Evolutionary conservation across 1,140 invertebrate species (phyloP).

Genomic region (Sipha flava): DNA sequence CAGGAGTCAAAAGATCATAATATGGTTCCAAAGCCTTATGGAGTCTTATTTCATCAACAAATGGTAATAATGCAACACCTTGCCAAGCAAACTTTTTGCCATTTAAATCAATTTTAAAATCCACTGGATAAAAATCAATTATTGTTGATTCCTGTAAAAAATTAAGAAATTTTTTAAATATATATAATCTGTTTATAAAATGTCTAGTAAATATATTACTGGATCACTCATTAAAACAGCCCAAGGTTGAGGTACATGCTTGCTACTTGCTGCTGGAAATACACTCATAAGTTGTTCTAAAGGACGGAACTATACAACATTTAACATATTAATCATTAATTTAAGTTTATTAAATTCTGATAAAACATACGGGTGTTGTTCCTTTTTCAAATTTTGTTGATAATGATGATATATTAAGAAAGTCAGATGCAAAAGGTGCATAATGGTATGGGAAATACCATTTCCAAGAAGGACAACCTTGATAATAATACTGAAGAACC

Average conservation of each 20-base stretch:
- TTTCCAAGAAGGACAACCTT: conserved; percentile 98
- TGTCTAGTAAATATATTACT: conserved; percentile 46
- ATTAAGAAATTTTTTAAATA: conserved; percentile 5
- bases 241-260: conserved; percentile 89
- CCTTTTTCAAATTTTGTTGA: conserved; percentile 79
- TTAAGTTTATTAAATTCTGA: neutral
- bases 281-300: conserved; percentile 98
- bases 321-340: conserved; percentile 33
- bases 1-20: conserved; percentile 67
- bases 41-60: conserved; percentile 90
- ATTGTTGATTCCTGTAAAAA: conserved; percentile 74
- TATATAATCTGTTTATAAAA: neutral
- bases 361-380: conserved; percentile 67
- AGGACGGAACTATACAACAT: conserved; percentile 72
- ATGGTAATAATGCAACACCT: conserved; percentile 94
- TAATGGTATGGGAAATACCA: conserved; percentile 99
- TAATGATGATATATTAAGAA: conserved; percentile 79
- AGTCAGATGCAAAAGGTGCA: conserved; percentile 99
- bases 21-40: conserved; percentile 76
- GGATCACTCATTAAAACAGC: conserved; percentile 88
- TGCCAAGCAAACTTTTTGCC: conserved; percentile 99
- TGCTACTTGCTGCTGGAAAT: conserved; percentile 92
- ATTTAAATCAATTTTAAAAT: conserved; percentile 98
- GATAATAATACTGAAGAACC: conserved; percentile 97
- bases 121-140: conserved; percentile 97